Evolutionary conservation across 2,797 vertebrate species (phyloP).

Genomic region (Chanos chanos): DNA sequence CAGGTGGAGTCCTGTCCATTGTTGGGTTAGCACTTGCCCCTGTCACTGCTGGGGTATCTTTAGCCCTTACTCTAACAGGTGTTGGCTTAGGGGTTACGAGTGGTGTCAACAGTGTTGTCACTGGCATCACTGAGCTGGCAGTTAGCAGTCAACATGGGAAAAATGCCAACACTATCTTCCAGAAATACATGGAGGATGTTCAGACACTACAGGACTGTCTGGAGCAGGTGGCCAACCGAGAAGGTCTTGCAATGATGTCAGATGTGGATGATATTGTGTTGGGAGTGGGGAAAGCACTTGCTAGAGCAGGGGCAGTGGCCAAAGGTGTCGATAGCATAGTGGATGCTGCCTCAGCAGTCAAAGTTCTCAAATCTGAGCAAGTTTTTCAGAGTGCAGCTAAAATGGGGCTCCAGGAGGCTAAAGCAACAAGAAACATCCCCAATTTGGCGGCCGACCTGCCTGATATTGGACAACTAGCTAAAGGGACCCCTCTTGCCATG

Average conservation of each 20-base stretch:
- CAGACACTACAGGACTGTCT: conserved; percentile 44
- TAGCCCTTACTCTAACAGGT: conserved; percentile 55
- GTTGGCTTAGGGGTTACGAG: conserved; percentile 59
- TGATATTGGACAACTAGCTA: conserved; percentile 59
- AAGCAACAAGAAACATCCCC: conserved; percentile 45
- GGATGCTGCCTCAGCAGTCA: conserved; percentile 40
- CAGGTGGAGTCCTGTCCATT: conserved; percentile 62
- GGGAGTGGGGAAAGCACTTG: not conserved
- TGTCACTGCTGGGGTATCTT: conserved; percentile 59
- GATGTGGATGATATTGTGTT: rapidly evolving
- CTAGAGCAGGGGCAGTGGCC: not conserved
- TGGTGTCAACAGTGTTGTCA: conserved; percentile 52
- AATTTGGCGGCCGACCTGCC: conserved; percentile 58
- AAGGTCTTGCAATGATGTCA: not conserved
- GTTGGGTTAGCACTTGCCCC: conserved; percentile 65
- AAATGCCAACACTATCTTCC: conserved; percentile 44
- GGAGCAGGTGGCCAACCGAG: conserved; percentile 33
- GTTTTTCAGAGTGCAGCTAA: conserved; percentile 22
- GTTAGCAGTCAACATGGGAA: conserved; percentile 49
- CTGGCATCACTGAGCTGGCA: conserved; percentile 50
- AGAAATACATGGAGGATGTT: conserved; percentile 62
- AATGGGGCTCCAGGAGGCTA: conserved; percentile 42
- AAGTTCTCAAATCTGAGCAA: conserved; percentile 39
- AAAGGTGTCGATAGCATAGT: conserved; percentile 37
- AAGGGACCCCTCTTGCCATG: conserved; percentile 48